Evolutionary conservation across 2,888 invertebrate genomes (phyloP).

Genomic region (Palloptera scutellata): DNA sequence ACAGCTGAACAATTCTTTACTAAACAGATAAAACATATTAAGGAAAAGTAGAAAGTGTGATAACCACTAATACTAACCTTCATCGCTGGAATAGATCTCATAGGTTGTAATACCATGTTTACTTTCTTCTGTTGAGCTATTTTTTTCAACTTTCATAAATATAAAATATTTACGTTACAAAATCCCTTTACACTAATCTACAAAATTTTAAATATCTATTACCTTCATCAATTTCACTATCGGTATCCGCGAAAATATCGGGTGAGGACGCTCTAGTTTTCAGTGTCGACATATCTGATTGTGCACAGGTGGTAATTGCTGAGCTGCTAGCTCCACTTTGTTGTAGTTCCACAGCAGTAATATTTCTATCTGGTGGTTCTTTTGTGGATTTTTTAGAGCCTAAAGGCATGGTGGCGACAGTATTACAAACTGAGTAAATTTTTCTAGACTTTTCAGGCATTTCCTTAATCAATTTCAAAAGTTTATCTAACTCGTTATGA

Average conservation of each 20-base stretch:
- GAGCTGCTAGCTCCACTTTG: too few relatives aligned
- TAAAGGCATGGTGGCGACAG: neutral
- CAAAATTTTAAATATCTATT: neutral
- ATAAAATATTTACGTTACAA: too few relatives aligned
- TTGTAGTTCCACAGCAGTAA: too few relatives aligned
- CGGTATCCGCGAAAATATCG: slow-evolving; percentile 61
- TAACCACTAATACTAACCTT: slow-evolving; percentile 45
- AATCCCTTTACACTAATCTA: too few relatives aligned
- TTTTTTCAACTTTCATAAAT: neutral
- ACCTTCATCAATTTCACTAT: slow-evolving; percentile 46
- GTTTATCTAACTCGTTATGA: slow-evolving; percentile 38
- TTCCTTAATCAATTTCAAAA: slow-evolving; percentile 29
- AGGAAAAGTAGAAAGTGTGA: neutral
- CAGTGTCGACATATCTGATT: slow-evolving; percentile 33
- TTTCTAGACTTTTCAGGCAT: neutral
- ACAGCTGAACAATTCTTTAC: slow-evolving; percentile 50
- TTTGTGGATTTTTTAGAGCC: slow-evolving; percentile 15
- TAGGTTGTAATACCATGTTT: slow-evolving; percentile 42
- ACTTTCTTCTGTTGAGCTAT: slow-evolving; percentile 2
- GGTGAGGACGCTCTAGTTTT: slow-evolving; percentile 52
- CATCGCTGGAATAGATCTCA: slow-evolving; percentile 59
- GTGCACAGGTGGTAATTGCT: too few relatives aligned
- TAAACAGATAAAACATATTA: slow-evolving; percentile 41
- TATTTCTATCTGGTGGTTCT: slow-evolving; percentile 41
- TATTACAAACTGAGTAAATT: neutral